Evolutionary conservation across 2,888 invertebrate species (phyloP), one percentile per base, ranked within the genome.

Genomic region (Xestoiulus laeticollis): DNA sequence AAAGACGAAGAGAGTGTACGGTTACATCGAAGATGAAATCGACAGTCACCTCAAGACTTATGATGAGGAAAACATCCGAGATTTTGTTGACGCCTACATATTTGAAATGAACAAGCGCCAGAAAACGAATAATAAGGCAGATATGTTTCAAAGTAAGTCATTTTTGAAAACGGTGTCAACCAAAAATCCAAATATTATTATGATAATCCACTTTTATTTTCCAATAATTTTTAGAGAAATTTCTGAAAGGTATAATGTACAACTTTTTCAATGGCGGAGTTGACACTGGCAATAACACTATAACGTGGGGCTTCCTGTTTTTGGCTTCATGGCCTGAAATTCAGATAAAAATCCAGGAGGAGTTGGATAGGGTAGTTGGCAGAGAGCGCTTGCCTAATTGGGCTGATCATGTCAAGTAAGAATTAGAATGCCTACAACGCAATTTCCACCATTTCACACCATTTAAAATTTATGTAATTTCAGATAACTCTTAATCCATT

Each of bases 281-380:
- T 48, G 86, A 86, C 26, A 86, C 86, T 0, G 48, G 53, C 10
- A 53, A 26, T 26, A 86, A 86, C 30, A 86, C 86, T 10, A 14
- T 86, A 43, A 59, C 86, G 0, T 86, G 86, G 86, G 86, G 48
- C n/a, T 48, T 86, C 33, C 59, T 86, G n/a, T 86, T 26, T 30
- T 30, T 86, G 59, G 59, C 86, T 48, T 59, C 33, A 22, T 86
- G 86, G 86, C 86, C 86, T 26, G 86, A 43, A 86, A 32, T 86
- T 86, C 86, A 86, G 19, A 53, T 26, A 12, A 86, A 86, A 32
- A 86, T 86, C n/a, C 86, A 86, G 5, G 8, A 22, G 16, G 86
- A 86, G 30, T 26, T 86, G 86, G 86, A 86, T 43, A 32, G 14
- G 53, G 48, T 33, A n/a, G 59, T 86, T 12, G 86, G 86, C 19